Percentiles rank a stretch among this genome's conserved stretches.
These are phyloP conservation scores for Grapholita molesta DNA, from an alignment of 1,140 invertebrate genomes.

Conservation along the genomic window DNA sequence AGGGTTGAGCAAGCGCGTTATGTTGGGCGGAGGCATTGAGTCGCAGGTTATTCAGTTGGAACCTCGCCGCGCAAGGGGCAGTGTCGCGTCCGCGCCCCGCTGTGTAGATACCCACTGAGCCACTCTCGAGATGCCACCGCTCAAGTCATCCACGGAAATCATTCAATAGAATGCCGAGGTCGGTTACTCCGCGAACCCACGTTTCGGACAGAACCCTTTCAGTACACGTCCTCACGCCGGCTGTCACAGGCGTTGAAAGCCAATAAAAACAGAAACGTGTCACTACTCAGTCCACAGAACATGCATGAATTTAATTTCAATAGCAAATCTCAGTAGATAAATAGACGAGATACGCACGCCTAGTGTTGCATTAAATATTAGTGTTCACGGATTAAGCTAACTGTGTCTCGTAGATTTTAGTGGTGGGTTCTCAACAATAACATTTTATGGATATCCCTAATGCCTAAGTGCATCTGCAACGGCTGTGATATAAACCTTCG, in stretches of 20 bases:
- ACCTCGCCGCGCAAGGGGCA: constrained; percentile 61
- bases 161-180: constrained; percentile 42
- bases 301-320: constrained; percentile 18
- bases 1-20: constrained; percentile 66
- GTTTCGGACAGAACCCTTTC: not conserved
- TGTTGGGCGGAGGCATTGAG: constrained; percentile 75
- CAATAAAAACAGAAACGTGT: constrained; percentile 53
- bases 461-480: constrained; percentile 62
- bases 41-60: constrained; percentile 73
- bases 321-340: constrained; percentile 5
- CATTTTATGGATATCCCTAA: constrained; percentile 58
- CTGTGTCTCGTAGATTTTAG: constrained; percentile 27
- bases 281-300: constrained; percentile 27
- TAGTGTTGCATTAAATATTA: constrained; percentile 27
- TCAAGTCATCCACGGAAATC: constrained; percentile 45
- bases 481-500: constrained; percentile 65
- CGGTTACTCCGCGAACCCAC: constrained; percentile 21
- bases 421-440: constrained; percentile 38
- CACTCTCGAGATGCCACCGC: constrained; percentile 64
- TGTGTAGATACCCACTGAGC: constrained; percentile 59
- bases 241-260: constrained; percentile 36
- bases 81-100: constrained; percentile 52
- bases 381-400: constrained; percentile 22
- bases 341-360: constrained; percentile 20
- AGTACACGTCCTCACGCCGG: constrained; percentile 18